Evolutionary conservation across 2,888 invertebrate genomes (phyloP), one percentile per base, ranked within the genome.

Genomic region (Papilio gigon): DNA sequence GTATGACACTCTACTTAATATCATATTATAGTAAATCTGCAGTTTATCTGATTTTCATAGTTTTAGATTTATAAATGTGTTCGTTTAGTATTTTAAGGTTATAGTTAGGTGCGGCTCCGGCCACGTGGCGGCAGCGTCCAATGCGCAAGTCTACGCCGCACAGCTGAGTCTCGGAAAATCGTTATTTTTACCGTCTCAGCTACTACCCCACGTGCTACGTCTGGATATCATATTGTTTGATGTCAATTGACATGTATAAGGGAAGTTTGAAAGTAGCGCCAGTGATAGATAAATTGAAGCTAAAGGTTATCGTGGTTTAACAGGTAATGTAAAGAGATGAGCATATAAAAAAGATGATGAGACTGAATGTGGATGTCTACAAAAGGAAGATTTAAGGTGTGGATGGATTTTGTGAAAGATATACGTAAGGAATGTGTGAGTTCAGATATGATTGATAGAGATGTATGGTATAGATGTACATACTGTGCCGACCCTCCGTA

Each of bases 151-250:
- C 83, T 79, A 77, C 78, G 71, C 68, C 80, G 78, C 85, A 86
- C 90, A 91, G 91, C 90, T 90, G 91, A 81, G 84, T 82, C 80
- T 79, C 76, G 79, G 88, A 91, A 91, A 92, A 92, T 91, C 90
- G 90, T 91, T 91, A 90, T 84, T 80, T 75, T 44, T 64, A 65
- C 37, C 70, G 59, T 44, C 79, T 76, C 77, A 77, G 78, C 79
- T 80, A 77, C 79, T 80, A 76, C 81, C 77, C 80, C 85, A 86
- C 84, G 82, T 87, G 84, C 77, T 72, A 59, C 20, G 59, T 59
- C 59, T 59, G 59, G 35, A 68, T 59, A 40, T 33, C 42, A 33
- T n/a, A 50, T 6, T n/a, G 0, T 50, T 50, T 50, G n/a, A 50
- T 50, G 25, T 9, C 4, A 50, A 27, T 22, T 47, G 20, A 22